phyloP scores from a whole-genome alignment of 2,888 invertebrate genomes.

The Caenorhabditis japonica region DNA sequence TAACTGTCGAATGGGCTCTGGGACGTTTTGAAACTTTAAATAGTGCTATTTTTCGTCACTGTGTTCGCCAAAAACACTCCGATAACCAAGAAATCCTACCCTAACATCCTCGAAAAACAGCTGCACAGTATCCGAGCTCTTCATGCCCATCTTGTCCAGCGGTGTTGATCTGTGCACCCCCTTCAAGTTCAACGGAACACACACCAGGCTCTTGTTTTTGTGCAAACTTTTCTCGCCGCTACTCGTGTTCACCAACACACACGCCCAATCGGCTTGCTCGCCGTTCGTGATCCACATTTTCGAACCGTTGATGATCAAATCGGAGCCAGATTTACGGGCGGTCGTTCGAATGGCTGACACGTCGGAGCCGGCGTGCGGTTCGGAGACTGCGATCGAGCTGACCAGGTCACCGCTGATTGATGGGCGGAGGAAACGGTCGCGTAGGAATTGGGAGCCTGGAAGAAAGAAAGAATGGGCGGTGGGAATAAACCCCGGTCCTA shows the following conservation, averaged over 20 bases:
- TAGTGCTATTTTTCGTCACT: too few species aligned
- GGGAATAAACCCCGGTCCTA: too few species aligned
- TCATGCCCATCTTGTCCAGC: slow-evolving; percentile 80
- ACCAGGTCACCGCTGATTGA: slow-evolving; percentile 80
- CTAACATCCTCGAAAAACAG: slow-evolving; percentile 81
- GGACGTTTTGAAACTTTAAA: too few species aligned
- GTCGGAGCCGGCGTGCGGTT: slow-evolving; percentile 80
- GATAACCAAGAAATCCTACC: too few species aligned
- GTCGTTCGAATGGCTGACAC: slow-evolving; percentile 80
- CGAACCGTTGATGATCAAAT: slow-evolving; percentile 81
- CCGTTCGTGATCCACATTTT: slow-evolving; percentile 82
- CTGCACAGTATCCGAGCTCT: slow-evolving; percentile 80
- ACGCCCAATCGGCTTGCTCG: slow-evolving; percentile 81
- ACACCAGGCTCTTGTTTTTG: slow-evolving; percentile 80
- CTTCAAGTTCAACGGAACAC: slow-evolving; percentile 78
- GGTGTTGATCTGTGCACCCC: slow-evolving; percentile 77
- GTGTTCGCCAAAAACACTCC: too few species aligned
- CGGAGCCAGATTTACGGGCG: slow-evolving; percentile 79
- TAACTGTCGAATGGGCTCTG: too few species aligned
- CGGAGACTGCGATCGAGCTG: slow-evolving; percentile 80
- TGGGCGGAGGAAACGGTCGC: slow-evolving; percentile 79
- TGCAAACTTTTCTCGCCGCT: slow-evolving; percentile 78
- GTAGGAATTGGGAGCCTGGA: slow-evolving; percentile 78
- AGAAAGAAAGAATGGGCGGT: neutral
- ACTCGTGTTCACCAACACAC: slow-evolving; percentile 80